phyloP scores from a whole-genome alignment of 2,113 vertebrate genomes.

The Piaya cayana region DNA sequence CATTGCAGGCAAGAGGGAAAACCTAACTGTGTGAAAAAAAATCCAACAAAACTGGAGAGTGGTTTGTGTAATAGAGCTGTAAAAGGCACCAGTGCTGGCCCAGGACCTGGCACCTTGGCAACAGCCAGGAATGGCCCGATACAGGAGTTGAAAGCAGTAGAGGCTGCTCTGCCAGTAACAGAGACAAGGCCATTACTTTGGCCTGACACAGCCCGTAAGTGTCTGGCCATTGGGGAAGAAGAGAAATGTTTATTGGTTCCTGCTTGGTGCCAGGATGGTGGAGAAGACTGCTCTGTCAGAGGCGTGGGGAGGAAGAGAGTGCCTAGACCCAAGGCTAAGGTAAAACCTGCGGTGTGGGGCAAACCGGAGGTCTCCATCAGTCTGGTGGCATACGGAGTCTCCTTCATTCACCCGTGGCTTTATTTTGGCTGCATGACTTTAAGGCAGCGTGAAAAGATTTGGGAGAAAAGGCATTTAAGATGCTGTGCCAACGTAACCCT shows the following conservation, averaged over 20 bases:
- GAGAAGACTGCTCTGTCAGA: background rate
- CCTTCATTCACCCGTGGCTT: background rate
- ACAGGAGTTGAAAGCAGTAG: background rate
- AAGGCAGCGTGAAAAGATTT: background rate
- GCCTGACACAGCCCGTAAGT: background rate
- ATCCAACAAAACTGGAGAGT: background rate
- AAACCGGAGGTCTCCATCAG: background rate
- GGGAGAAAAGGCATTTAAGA: background rate
- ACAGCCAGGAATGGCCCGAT: background rate
- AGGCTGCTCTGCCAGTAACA: constrained; percentile 5
- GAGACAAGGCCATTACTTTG: background rate
- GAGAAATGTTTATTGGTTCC: background rate
- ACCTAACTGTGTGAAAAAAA: background rate
- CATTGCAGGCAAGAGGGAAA: background rate
- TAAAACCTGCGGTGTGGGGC: background rate
- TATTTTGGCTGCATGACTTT: background rate
- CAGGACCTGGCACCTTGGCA: background rate
- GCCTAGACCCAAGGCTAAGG: background rate
- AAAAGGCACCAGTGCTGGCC: background rate
- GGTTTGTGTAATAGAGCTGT: background rate
- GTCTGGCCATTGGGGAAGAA: background rate
- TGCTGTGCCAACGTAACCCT: background rate
- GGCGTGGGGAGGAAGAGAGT: background rate
- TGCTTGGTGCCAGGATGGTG: background rate
- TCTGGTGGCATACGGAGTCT: background rate